These are phyloP conservation scores for Salvelinus namaycush DNA, from an alignment of 2,113 vertebrate species.

Conservation along the genomic window DNA sequence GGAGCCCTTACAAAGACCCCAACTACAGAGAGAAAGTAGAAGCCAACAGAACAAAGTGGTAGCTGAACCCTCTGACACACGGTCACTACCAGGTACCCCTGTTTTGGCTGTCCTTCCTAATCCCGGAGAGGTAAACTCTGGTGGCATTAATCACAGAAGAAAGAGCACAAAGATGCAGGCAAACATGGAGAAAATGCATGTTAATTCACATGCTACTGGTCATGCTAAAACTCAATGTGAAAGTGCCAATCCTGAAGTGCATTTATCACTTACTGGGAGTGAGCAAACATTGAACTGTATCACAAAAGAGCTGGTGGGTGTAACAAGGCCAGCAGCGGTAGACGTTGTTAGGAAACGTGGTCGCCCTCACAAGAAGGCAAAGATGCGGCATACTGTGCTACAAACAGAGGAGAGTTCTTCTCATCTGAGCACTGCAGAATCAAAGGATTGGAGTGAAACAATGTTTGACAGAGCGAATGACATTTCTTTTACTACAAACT, in stretches of 20 bases:
- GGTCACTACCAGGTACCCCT: slow-evolving; percentile 10
- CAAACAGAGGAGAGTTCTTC: neutral
- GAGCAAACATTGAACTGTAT: slow-evolving; percentile 30
- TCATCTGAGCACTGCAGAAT: neutral
- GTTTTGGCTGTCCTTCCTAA: slow-evolving; percentile 15
- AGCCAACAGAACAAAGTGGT: slow-evolving; percentile 9
- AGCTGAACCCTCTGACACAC: slow-evolving; percentile 2
- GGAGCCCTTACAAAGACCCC: too few species aligned
- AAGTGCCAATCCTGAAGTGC: neutral
- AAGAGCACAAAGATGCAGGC: neutral
- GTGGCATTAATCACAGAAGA: neutral
- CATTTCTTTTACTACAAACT: slow-evolving; percentile 12
- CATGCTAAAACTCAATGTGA: neutral
- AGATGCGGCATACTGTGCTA: neutral
- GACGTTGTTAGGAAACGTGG: slow-evolving; percentile 5
- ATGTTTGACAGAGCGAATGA: slow-evolving; percentile 1
- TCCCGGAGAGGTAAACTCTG: slow-evolving; percentile 12
- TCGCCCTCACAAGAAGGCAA: slow-evolving; percentile 7
- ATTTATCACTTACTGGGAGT: too few species aligned
- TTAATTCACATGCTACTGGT: neutral
- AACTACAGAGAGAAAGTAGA: slow-evolving; percentile 17
- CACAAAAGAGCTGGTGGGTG: slow-evolving; percentile 13
- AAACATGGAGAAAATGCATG: slow-evolving; percentile 26
- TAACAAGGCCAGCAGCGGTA: slow-evolving; percentile 12
- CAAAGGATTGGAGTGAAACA: slow-evolving; percentile 20